Evolutionary conservation across 2,797 vertebrate species (phyloP), one percentile per base, ranked within the genome.

Genomic region (Leptatherina wallacei): DNA sequence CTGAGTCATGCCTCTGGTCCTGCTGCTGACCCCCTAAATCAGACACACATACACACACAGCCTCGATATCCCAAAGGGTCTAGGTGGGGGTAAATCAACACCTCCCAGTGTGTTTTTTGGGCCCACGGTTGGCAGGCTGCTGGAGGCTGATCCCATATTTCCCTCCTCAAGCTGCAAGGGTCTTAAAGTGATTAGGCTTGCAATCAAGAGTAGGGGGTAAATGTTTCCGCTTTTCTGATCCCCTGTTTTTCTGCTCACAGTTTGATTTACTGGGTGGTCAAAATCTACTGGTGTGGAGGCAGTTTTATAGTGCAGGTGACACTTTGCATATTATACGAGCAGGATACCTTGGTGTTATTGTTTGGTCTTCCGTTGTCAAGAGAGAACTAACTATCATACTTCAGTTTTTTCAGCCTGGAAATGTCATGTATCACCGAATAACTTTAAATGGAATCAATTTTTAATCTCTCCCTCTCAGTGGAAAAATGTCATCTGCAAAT

Each of bases 11-110:
- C 83, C 77, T 83, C 80, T 72, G 75, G 73, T 83, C 69, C 60
- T 69, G 65, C 83, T 69, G 71, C 64, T 87, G 85, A 88, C 76
- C 89, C 60, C 78, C 75, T 78, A 83, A 85, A 82, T 88, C 80
- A 83, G 79, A 81, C 64, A 52, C 80, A 67, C 47, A 36, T 38
- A 78, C 16, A 62, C 67, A 79, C 76, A 66, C 59, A 76, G 77
- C 65, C 72, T 58, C 51, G 63, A 64, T 74, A 72, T 84, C 83
- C 80, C 84, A 81, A 29, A 84, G 85, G 83, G 80, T 72, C 72
- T 85, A 57, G 61, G 71, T 78, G 83, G 87, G 87, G 90, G 86
- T 90, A 92, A 92, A 90, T 91, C 88, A 93, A 91, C 91, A 88
- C 85, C 85, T 87, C 86, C 72, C 76, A 36, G 75, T 87, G 87